A percentile compares a stretch with the other conserved stretches of the same genome.
Evolutionary conservation across 2,797 vertebrate species (phyloP).

Genomic region (Girardinus metallicus): DNA sequence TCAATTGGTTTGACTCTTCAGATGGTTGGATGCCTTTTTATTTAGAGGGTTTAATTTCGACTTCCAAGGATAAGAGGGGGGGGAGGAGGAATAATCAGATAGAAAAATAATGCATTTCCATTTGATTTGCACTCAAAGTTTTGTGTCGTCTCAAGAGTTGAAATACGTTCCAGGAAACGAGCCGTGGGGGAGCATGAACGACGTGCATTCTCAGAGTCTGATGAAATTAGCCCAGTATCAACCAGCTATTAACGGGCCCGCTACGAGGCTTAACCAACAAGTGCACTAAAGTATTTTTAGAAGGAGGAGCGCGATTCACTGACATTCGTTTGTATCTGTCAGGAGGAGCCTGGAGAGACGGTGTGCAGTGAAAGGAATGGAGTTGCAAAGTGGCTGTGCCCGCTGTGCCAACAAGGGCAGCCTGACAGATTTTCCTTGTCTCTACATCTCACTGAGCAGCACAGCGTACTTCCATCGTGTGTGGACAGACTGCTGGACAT

Average conservation of each 20-base stretch:
- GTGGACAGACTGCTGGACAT: constrained; percentile 83
- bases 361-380: constrained; percentile 82
- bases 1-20: neutral
- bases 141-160: neutral
- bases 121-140: neutral
- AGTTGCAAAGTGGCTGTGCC: constrained; percentile 87
- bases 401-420: constrained; percentile 90
- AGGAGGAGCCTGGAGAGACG: constrained; percentile 91
- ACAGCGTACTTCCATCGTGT: constrained; percentile 84
- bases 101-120: neutral
- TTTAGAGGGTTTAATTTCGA: neutral
- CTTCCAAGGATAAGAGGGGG: neutral
- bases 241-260: neutral
- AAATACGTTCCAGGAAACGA: neutral
- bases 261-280: neutral
- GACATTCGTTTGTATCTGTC: constrained; percentile 24
- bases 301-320: neutral
- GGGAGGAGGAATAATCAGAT: neutral
- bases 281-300: neutral
- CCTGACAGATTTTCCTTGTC: constrained; percentile 77
- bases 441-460: constrained; percentile 82
- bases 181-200: neutral
- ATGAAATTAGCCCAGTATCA: neutral
- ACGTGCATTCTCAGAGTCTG: neutral
- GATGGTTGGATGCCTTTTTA: neutral